A percentile compares a stretch with the other conserved stretches of the same genome.
These are phyloP conservation scores for Metallyticus violacea DNA, from an alignment of 2,888 invertebrate genomes.

Conservation along the genomic window DNA sequence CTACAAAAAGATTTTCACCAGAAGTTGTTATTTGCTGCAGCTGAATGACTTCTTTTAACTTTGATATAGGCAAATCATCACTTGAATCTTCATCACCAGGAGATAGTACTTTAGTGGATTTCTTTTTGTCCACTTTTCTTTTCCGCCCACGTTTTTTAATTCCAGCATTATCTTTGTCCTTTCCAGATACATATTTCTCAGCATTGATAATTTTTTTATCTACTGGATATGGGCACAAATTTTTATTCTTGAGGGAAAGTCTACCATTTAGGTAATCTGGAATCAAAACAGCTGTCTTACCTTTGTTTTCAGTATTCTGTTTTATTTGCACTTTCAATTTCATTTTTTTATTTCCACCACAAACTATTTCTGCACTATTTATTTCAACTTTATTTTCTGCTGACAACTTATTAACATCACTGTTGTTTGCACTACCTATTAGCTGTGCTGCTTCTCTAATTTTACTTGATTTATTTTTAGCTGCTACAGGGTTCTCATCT, in stretches of 20 bases:
- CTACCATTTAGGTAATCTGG: not conserved
- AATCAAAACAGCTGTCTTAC: not conserved
- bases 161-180: not conserved
- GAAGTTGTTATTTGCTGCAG: not conserved
- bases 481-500: not conserved
- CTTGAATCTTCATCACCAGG: slow-evolving; percentile 1
- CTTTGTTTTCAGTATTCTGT: not conserved
- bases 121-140: not conserved
- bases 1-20: not conserved
- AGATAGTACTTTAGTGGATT: not conserved
- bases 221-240: not conserved
- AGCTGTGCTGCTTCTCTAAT: not conserved
- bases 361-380: not conserved
- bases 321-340: not conserved
- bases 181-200: not conserved
- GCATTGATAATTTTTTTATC: not conserved
- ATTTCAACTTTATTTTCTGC: not conserved
- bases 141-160: not conserved
- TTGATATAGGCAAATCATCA: slow-evolving; percentile 23
- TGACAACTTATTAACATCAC: not conserved
- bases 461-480: not conserved
- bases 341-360: not conserved
- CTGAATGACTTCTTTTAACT: slow-evolving; percentile 17
- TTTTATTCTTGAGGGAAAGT: no score
- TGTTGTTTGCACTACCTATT: not conserved